phyloP scores from a whole-genome alignment of 2,888 invertebrate species.

The Meteorus cinctellus region DNA sequence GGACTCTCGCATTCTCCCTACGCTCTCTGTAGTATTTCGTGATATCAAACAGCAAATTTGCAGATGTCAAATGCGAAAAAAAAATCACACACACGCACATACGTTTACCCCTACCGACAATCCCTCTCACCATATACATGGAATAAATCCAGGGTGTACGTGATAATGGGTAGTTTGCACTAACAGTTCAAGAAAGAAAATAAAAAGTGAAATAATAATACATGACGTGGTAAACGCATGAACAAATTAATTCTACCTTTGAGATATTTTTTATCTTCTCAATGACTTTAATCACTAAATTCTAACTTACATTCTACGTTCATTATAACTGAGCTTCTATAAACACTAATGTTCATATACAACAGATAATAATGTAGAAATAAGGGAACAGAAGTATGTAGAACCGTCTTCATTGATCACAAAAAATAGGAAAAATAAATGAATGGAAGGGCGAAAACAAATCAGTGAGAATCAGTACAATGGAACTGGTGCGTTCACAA shows the following conservation, averaged over 20 bases:
- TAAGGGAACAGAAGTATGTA: too few relatives aligned
- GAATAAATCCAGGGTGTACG: background rate
- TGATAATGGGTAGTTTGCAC: constrained; percentile 2
- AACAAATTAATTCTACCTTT: background rate
- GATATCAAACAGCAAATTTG: constrained; percentile 5
- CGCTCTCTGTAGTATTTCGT: constrained; percentile 12
- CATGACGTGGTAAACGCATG: background rate
- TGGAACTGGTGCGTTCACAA: background rate
- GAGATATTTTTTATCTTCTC: background rate
- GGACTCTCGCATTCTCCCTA: constrained; percentile 38
- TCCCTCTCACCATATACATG: background rate
- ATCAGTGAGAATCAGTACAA: background rate
- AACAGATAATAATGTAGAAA: too few relatives aligned
- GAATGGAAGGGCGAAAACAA: background rate
- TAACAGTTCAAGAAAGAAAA: background rate
- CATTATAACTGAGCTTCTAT: too few relatives aligned
- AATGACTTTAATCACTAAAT: too few relatives aligned
- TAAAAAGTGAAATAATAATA: background rate
- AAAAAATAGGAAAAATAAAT: background rate
- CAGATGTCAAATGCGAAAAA: constrained; percentile 6
- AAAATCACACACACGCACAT: background rate
- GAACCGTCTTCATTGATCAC: too few relatives aligned
- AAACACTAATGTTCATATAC: too few relatives aligned
- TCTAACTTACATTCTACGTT: too few relatives aligned
- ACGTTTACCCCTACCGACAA: background rate